Evolutionary conservation across 1,140 invertebrate species (phyloP).

Genomic region (Oreohelix idahoensis): DNA sequence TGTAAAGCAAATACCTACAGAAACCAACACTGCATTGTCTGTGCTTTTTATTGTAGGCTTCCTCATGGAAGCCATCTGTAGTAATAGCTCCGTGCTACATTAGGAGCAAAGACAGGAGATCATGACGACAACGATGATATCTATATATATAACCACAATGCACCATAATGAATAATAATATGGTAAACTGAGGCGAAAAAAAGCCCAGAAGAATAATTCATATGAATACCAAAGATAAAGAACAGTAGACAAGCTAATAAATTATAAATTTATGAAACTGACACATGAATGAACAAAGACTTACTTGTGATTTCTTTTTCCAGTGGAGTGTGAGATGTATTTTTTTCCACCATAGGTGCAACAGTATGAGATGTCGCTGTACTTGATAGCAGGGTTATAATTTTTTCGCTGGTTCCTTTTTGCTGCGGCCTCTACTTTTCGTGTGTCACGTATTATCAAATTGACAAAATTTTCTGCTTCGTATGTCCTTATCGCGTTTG

Average conservation of each 20-base stretch:
- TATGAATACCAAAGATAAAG: not conserved
- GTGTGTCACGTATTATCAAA: conserved; percentile 29
- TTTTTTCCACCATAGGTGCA: conserved; percentile 37
- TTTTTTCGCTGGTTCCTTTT: conserved; percentile 29
- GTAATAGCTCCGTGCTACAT: no score
- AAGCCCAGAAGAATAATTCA: no score
- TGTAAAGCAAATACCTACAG: not conserved
- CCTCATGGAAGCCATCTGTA: no score
- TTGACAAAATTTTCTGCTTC: conserved; percentile 37
- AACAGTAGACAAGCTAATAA: not conserved
- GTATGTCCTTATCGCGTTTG: conserved; percentile 16
- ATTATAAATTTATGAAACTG: not conserved
- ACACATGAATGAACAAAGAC: not conserved
- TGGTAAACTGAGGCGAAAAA: no score
- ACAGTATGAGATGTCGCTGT: conserved; percentile 36
- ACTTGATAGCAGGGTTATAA: conserved; percentile 29
- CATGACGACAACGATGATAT: no score
- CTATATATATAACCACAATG: no score
- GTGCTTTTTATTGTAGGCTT: no score
- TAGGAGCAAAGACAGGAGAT: no score
- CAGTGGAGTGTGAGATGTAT: conserved; percentile 31
- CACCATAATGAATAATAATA: no score
- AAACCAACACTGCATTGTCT: no score
- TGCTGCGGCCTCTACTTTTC: conserved; percentile 16
- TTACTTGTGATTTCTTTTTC: conserved; percentile 36